Conservation (phyloP, 2,797 vertebrate genomes). For the Aulostomus chinensis region DNA sequence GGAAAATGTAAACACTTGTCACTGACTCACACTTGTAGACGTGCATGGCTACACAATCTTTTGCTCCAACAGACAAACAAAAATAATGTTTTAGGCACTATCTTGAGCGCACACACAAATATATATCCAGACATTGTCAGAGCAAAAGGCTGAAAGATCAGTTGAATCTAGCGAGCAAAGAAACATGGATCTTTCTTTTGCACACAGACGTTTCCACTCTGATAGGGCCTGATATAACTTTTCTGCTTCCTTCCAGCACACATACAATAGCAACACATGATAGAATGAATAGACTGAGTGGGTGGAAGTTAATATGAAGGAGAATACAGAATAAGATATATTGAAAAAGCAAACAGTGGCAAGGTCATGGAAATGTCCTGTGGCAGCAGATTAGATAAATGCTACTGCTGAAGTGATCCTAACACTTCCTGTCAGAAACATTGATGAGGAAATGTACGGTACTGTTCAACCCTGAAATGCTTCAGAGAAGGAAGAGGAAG, state of each 20-base stretch:
- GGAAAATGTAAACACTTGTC: neutral
- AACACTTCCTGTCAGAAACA: conserved; percentile 13
- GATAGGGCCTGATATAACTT: too few relatives aligned
- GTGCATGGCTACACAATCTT: neutral
- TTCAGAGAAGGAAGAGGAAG: conserved; percentile 12
- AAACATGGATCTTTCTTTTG: too few relatives aligned
- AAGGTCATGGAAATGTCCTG: conserved; percentile 30
- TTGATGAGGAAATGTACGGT: conserved; percentile 28
- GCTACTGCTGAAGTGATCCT: conserved; percentile 29
- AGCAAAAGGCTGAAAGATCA: too few relatives aligned
- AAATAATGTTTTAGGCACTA: too few relatives aligned
- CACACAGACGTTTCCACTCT: too few relatives aligned
- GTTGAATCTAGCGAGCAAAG: too few relatives aligned
- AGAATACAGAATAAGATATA: conserved; percentile 20
- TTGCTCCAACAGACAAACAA: neutral
- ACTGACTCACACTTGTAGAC: neutral
- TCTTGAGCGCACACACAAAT: too few relatives aligned
- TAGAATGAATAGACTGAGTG: too few relatives aligned
- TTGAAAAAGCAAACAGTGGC: conserved; percentile 25
- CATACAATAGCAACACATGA: too few relatives aligned
- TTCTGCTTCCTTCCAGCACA: too few relatives aligned
- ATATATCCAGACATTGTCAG: too few relatives aligned
- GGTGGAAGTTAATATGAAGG: too few relatives aligned
- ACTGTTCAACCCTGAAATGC: conserved; percentile 18
- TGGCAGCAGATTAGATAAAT: conserved; percentile 55